Base-by-base conservation (phyloP, 2,888 invertebrate genomes). In the Thalpophila matura region DNA sequence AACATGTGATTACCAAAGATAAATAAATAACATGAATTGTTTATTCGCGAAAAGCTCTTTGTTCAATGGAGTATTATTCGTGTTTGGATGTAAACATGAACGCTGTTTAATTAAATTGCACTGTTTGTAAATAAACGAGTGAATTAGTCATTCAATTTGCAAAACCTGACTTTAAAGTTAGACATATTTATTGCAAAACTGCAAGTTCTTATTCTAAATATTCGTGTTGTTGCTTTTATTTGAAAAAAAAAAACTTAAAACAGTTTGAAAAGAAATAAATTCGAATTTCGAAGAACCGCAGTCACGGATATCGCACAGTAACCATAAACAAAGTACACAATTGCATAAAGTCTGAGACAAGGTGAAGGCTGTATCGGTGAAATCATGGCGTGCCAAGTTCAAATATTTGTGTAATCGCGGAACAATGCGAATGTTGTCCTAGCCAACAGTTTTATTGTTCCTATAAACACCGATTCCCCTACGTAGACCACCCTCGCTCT, bases 371-470 rank as follows among this genome's bases (percentile, higher is more conserved):
- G 33, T 56, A 59, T 62, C 38, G 47, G 22, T 16, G 35, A 55
- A 70, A 63, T 53, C 67, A 62, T 70, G 54, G 62, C 72, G 64
- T 70, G 69, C 42, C 58, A 65, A 69, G 58, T 64, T 70, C 73
- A 80, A 76, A 84, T 79, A 79, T 77, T 83, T 77, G 68, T 53
- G 27, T 53, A 59, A 72, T 76, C 72, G 69, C 47, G 60, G 63
- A 76, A 63, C 63, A 66, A 63, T 18, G 62, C 59, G 35, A 67
- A 68, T 84, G 85, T 87, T 86, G 86, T 87, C 83, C 79, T 47
- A 84, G 86, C 77, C 79, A 86, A 89, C 87, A 88, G 77, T 87
- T 87, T 87, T 90, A 90, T 89, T 90, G 84, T 87, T 82, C 80
- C 80, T 82, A 85, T 86, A 89, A 89, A 90, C 87, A 87, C 59